A percentile compares a stretch with the other conserved stretches of the same genome.
Evolutionary conservation across 1,140 invertebrate genomes (phyloP).

Genomic region (Ceratina calcarata): DNA sequence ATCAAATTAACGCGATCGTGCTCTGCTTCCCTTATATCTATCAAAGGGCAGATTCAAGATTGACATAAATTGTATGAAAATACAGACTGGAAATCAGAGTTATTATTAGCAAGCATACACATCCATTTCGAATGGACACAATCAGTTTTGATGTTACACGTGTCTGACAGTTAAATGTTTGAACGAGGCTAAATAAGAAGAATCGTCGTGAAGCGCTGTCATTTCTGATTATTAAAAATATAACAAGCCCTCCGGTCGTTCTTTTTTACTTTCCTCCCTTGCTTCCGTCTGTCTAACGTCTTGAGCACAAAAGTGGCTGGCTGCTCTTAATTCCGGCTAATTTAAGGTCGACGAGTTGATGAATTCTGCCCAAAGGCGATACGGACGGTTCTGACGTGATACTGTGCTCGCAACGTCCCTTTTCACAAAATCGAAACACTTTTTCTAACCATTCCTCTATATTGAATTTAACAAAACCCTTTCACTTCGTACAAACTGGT

Average conservation of each 20-base stretch:
- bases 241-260: slow-evolving; percentile 72
- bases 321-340: slow-evolving; percentile 63
- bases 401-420: background rate
- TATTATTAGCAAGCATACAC: no score
- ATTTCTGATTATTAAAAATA: slow-evolving; percentile 78
- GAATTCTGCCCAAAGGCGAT: slow-evolving; percentile 59
- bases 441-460: background rate
- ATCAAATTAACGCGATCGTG: background rate
- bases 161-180: no score
- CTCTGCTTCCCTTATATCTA: background rate
- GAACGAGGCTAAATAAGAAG: no score
- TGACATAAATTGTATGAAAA: no score
- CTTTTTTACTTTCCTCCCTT: slow-evolving; percentile 69
- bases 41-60: no score
- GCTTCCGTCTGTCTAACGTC: slow-evolving; percentile 57
- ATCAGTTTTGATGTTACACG: no score
- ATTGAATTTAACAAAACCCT: background rate
- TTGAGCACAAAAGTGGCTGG: slow-evolving; percentile 57
- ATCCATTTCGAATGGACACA: no score
- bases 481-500: no score
- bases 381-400: slow-evolving; percentile 48
- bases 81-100: no score
- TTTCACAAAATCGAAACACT: background rate
- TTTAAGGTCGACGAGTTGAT: slow-evolving; percentile 66
- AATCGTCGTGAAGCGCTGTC: slow-evolving; percentile 64